Evolutionary conservation across 2,113 vertebrate species (phyloP).

Genomic region (Pygoscelis adeliae): DNA sequence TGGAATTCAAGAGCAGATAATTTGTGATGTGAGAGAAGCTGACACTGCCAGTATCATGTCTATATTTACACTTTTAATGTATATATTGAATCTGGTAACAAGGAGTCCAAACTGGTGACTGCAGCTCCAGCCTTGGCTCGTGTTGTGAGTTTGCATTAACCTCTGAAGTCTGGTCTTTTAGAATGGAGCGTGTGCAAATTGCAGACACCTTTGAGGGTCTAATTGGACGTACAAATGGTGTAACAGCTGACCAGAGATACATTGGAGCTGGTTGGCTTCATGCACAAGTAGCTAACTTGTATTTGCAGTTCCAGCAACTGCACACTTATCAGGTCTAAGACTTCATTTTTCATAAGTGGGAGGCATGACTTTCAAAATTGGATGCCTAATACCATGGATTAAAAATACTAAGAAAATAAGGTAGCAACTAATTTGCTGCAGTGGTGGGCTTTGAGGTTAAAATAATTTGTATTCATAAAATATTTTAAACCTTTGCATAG

Average conservation of each 20-base stretch:
- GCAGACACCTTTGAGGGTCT: background rate
- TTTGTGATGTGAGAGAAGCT: slow-evolving; percentile 3
- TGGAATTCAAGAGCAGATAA: slow-evolving; percentile 9
- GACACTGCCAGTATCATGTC: background rate
- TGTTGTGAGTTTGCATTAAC: background rate
- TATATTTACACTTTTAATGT: slow-evolving; percentile 7
- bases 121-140: background rate
- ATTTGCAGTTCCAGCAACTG: background rate
- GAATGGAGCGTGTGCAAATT: background rate
- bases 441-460: background rate
- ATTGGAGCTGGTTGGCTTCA: background rate
- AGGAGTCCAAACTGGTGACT: background rate
- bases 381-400: background rate
- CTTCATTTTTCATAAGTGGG: background rate
- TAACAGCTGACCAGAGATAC: background rate
- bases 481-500: background rate
- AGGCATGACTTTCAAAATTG: background rate
- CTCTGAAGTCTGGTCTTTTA: background rate
- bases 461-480: background rate
- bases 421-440: background rate
- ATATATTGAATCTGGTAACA: background rate
- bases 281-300: background rate
- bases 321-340: background rate
- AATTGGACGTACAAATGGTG: background rate
- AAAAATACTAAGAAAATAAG: background rate